Conservation (phyloP, 2,113 vertebrate genomes). For the Emberiza fucata region DNA sequence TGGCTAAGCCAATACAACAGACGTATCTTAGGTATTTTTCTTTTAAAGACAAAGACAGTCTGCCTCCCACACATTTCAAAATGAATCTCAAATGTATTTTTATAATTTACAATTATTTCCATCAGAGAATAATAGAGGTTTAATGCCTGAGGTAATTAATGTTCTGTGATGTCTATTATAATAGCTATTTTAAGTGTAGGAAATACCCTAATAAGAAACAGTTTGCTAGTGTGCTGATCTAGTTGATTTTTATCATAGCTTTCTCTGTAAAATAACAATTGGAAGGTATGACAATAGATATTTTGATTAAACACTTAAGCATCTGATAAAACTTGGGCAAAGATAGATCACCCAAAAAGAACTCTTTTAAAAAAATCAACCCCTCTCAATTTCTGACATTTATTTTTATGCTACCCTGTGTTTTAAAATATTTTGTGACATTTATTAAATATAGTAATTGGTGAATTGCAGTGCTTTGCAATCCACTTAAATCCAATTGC, state of each 20-base stretch:
- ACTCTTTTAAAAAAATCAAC: not conserved
- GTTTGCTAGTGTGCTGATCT: not conserved
- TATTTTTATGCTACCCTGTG: not conserved
- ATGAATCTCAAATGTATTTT: conserved; percentile 29
- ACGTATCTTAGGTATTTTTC: not conserved
- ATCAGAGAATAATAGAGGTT: not conserved
- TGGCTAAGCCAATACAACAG: not conserved
- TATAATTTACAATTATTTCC: conserved; percentile 6
- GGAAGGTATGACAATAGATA: conserved; percentile 32
- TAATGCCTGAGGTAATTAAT: not conserved
- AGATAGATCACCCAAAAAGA: not conserved
- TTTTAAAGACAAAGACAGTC: not conserved
- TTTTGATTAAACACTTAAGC: not conserved
- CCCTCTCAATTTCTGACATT: not conserved
- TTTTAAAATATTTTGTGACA: not conserved
- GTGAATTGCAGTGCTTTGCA: not conserved
- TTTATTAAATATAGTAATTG: not conserved
- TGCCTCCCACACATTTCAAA: conserved; percentile 24
- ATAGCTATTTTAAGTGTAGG: conserved; percentile 29
- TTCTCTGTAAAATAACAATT: conserved; percentile 36
- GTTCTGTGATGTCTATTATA: conserved; percentile 9
- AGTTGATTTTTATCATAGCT: conserved; percentile 34
- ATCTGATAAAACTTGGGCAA: not conserved
- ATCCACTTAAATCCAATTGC: too few species aligned
- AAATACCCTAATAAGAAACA: conserved; percentile 50